A percentile compares a stretch with the other conserved stretches of the same genome.
phyloP scores from a whole-genome alignment of 2,797 vertebrate genomes.

The Rhinoraja longicauda region DNA sequence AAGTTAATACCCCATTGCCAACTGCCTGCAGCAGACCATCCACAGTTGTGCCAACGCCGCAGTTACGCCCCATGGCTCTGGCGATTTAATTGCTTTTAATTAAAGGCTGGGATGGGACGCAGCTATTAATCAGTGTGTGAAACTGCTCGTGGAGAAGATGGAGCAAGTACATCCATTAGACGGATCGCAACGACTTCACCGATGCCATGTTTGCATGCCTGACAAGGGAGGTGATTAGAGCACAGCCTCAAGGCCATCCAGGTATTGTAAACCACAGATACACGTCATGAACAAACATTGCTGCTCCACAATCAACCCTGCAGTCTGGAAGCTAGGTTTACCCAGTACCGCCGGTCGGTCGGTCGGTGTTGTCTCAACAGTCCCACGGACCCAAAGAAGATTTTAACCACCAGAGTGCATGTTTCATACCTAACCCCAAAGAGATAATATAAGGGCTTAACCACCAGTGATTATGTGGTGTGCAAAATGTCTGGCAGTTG shows the following conservation, averaged over 20 bases:
- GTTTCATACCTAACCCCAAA: background rate
- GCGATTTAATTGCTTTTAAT: conserved; percentile 65
- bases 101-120: conserved; percentile 60
- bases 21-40: conserved; percentile 32
- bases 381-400: background rate
- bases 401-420: background rate
- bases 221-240: conserved; percentile 47
- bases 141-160: conserved; percentile 51
- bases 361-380: background rate
- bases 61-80: conserved; percentile 58
- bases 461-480: background rate
- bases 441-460: background rate
- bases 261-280: conserved; percentile 36
- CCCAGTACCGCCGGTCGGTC: background rate
- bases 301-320: conserved; percentile 11
- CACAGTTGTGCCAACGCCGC: conserved; percentile 51
- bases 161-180: conserved; percentile 52
- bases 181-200: conserved; percentile 50
- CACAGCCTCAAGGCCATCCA: conserved; percentile 48
- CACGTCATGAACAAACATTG: conserved; percentile 24
- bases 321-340: background rate
- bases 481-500: background rate
- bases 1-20: conserved; percentile 44
- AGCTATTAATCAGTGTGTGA: conserved; percentile 56
- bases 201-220: conserved; percentile 52